A percentile compares a stretch with the other conserved stretches of the same genome.
Conservation (phyloP, 2,113 vertebrate species). For the Gnathonemus echidnorhynchus region DNA sequence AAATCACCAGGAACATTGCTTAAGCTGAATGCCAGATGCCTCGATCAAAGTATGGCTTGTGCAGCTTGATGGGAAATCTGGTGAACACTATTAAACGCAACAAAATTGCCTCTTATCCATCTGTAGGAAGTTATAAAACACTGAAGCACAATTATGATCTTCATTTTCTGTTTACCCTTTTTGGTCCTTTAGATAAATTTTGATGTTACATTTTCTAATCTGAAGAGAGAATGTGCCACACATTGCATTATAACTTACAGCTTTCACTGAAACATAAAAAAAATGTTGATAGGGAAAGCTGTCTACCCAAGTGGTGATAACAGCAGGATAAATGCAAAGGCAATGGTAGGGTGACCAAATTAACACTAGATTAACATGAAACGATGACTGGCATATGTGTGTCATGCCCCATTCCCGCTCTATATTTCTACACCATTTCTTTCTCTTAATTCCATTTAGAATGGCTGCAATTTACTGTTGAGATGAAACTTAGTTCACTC, state of each 20-base stretch:
- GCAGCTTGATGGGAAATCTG: not conserved
- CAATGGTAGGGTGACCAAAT: not conserved
- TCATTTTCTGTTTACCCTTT: not conserved
- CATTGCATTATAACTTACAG: not conserved
- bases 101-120: not conserved
- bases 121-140: slow-evolving; percentile 5
- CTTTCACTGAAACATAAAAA: not conserved
- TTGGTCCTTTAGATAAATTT: not conserved
- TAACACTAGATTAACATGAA: not conserved
- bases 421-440: not conserved
- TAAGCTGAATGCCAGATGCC: not conserved
- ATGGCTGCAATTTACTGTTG: not conserved
- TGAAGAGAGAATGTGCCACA: not conserved
- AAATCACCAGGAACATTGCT: not conserved
- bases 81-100: not conserved
- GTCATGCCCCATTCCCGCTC: not conserved
- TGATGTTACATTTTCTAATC: not conserved
- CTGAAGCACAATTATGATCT: not conserved
- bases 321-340: not conserved
- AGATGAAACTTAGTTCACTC: not conserved
- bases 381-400: not conserved
- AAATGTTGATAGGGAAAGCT: not conserved
- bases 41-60: not conserved
- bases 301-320: not conserved
- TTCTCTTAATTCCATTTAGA: not conserved